Conservation (phyloP, 2,113 vertebrate genomes). For the Oreochromis tanganicae region DNA sequence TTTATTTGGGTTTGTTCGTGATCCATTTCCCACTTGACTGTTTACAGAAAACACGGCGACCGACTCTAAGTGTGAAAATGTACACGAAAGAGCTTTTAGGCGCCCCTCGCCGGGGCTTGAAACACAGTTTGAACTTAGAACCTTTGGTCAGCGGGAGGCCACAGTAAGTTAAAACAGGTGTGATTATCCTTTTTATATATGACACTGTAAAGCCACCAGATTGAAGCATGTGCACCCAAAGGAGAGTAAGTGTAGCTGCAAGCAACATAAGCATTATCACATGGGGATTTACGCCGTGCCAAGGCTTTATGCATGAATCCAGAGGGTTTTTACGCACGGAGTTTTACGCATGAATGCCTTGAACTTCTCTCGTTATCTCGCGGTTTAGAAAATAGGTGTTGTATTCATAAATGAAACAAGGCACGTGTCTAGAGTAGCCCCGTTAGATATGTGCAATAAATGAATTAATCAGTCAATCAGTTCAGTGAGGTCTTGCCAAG, state of each 20-base stretch:
- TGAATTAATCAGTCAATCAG: not conserved
- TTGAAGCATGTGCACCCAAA: not conserved
- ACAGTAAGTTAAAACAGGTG: slow-evolving; percentile 45
- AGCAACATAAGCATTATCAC: slow-evolving; percentile 31
- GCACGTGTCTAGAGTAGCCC: slow-evolving; percentile 33
- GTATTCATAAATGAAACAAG: not conserved
- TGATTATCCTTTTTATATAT: not conserved
- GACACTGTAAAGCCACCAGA: not conserved
- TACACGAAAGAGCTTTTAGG: slow-evolving; percentile 30
- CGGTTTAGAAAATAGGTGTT: not conserved
- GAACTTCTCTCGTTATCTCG: not conserved
- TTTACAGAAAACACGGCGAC: slow-evolving; percentile 6
- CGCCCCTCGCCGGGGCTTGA: slow-evolving; percentile 30
- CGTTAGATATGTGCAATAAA: not conserved
- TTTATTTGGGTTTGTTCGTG: not conserved
- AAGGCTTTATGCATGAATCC: slow-evolving; percentile 34
- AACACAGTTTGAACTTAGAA: slow-evolving; percentile 80
- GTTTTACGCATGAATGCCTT: slow-evolving; percentile 38
- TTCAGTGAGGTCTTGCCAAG: slow-evolving; percentile 23
- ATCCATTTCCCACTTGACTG: not conserved
- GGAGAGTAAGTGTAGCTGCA: not conserved
- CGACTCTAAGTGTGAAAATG: not conserved
- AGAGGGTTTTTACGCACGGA: slow-evolving; percentile 40
- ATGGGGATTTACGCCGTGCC: slow-evolving; percentile 27
- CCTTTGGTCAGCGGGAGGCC: slow-evolving; percentile 75